Conservation (phyloP, 2,797 vertebrate genomes). For the Pangasius krempfi region DNA sequence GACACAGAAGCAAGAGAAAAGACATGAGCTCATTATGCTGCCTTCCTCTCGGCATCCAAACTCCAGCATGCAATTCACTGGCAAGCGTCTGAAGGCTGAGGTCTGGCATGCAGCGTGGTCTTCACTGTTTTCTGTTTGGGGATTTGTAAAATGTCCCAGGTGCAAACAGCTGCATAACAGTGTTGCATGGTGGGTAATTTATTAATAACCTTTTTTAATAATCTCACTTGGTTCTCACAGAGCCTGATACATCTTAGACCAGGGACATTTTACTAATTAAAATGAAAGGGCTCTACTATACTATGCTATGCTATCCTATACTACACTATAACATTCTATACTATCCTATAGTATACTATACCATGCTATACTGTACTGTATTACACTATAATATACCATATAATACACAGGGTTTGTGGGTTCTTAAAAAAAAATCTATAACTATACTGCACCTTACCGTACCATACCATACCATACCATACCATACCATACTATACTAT, state of each 20-base stretch:
- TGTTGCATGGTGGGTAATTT: background rate
- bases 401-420: background rate
- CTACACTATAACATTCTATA: background rate
- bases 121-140: background rate
- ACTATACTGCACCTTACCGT: background rate
- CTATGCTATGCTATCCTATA: background rate
- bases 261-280: background rate
- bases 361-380: too few species aligned
- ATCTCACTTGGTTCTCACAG: background rate
- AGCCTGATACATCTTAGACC: background rate
- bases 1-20: constrained; percentile 29
- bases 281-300: background rate
- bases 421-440: background rate
- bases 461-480: background rate
- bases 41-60: constrained; percentile 21
- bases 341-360: too few species aligned
- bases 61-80: constrained; percentile 10
- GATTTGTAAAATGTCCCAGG: background rate
- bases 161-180: background rate
- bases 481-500: too few species aligned
- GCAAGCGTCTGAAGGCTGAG: background rate
- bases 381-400: background rate
- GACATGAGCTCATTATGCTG: constrained; percentile 4
- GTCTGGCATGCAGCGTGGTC: constrained; percentile 1
- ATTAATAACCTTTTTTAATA: background rate